Conservation (phyloP, 1,140 invertebrate species). For the Euwallacea similis region DNA sequence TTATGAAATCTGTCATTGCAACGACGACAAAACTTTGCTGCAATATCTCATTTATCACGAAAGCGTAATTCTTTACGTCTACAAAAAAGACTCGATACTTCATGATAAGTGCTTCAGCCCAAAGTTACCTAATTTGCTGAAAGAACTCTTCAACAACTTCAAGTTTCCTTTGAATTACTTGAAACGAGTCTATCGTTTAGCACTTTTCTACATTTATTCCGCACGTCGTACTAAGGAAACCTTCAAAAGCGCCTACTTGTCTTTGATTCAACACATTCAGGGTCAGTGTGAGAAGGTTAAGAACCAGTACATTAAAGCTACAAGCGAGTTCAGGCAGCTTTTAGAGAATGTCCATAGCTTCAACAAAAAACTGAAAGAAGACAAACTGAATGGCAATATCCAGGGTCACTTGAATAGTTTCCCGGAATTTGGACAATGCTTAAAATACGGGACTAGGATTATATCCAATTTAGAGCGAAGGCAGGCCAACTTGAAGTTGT, state of each 20-base stretch:
- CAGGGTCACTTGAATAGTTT: too few species aligned
- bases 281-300: slow-evolving; percentile 38
- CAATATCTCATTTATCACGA: slow-evolving; percentile 52
- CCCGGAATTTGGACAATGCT: slow-evolving; percentile 22
- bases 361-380: too few species aligned
- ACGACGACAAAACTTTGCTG: slow-evolving; percentile 47
- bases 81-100: slow-evolving; percentile 53
- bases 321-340: slow-evolving; percentile 13
- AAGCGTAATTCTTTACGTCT: slow-evolving; percentile 44
- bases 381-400: too few species aligned
- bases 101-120: slow-evolving; percentile 52
- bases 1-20: neutral
- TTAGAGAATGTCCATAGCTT: neutral
- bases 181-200: slow-evolving; percentile 13
- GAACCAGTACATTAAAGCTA: slow-evolving; percentile 27
- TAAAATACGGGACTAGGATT: slow-evolving; percentile 30
- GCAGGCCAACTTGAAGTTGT: slow-evolving; percentile 21
- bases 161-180: slow-evolving; percentile 9
- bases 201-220: slow-evolving; percentile 53
- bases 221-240: slow-evolving; percentile 53
- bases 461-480: slow-evolving; percentile 32
- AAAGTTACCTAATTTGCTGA: slow-evolving; percentile 52
- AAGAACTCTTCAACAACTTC: slow-evolving; percentile 6
- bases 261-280: slow-evolving; percentile 54
- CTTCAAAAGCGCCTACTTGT: slow-evolving; percentile 53